These are phyloP conservation scores for Selene dorsalis DNA, from an alignment of 2,797 vertebrate genomes.

Conservation along the genomic window DNA sequence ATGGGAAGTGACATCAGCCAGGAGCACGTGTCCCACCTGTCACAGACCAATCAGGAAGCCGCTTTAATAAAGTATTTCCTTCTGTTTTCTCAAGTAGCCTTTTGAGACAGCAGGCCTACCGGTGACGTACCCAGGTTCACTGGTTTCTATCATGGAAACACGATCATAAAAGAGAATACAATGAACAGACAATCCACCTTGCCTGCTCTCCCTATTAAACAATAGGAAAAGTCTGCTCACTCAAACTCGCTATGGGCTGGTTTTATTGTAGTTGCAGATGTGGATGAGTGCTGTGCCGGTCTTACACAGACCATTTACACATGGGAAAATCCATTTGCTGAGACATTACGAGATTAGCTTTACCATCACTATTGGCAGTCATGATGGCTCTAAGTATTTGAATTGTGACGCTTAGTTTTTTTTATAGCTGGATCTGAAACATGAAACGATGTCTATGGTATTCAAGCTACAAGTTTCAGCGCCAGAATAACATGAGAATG, in stretches of 20 bases:
- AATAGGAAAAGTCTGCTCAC: constrained; percentile 68
- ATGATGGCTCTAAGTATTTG: background rate
- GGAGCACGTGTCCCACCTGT: constrained; percentile 66
- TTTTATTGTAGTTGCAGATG: constrained; percentile 65
- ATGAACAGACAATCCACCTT: constrained; percentile 60
- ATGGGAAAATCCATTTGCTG: constrained; percentile 28
- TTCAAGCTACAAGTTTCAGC: background rate
- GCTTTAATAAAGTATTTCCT: constrained; percentile 53
- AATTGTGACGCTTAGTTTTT: background rate
- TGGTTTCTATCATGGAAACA: constrained; percentile 71
- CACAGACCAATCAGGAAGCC: constrained; percentile 47
- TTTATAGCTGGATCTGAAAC: constrained; percentile 10
- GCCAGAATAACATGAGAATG: background rate
- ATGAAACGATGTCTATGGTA: constrained; percentile 16
- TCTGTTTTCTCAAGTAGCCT: constrained; percentile 46
- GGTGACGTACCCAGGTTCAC: constrained; percentile 28
- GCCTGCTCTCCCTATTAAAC: constrained; percentile 58
- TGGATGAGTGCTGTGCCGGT: constrained; percentile 45
- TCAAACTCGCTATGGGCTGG: constrained; percentile 45
- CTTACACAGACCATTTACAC: constrained; percentile 43
- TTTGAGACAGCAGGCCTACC: constrained; percentile 44
- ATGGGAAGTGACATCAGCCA: constrained; percentile 71
- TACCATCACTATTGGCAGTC: constrained; percentile 37
- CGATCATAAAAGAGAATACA: constrained; percentile 63
- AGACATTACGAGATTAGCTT: constrained; percentile 44